phyloP scores from a whole-genome alignment of 2,113 vertebrate genomes.

The Neolamprologus tretocephalus region DNA sequence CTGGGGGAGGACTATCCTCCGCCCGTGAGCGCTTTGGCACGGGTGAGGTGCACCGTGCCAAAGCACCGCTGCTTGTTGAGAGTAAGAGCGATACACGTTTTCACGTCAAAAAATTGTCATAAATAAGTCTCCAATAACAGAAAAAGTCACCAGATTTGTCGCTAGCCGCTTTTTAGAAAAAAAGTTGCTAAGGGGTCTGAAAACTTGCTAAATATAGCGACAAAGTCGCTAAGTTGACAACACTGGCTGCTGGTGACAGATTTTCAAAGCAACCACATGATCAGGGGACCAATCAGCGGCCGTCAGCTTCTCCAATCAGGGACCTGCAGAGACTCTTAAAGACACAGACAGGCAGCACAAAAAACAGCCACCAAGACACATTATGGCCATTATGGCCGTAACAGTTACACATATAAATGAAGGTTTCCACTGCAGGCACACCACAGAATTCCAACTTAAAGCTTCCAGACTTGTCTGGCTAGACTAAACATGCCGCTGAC shows the following conservation, averaged over 20 bases:
- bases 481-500: neutral
- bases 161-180: too few species aligned
- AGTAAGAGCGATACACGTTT: fast-evolving
- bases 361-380: neutral
- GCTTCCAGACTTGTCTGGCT: neutral
- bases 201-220: fast-evolving
- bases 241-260: neutral
- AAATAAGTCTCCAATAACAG: fast-evolving
- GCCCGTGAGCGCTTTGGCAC: fast-evolving
- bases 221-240: too few species aligned
- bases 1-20: too few species aligned
- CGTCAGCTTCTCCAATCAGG: neutral
- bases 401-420: neutral
- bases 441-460: neutral
- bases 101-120: too few species aligned
- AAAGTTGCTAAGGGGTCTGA: fast-evolving
- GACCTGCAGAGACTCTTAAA: neutral
- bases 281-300: neutral
- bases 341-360: neutral
- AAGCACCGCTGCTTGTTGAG: too few species aligned
- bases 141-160: too few species aligned
- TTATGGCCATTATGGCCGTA: neutral
- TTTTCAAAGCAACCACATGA: neutral
- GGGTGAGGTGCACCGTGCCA: too few species aligned
- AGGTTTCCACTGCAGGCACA: neutral